Conservation (phyloP, 2,888 invertebrate species). For the Eilema depressum region DNA sequence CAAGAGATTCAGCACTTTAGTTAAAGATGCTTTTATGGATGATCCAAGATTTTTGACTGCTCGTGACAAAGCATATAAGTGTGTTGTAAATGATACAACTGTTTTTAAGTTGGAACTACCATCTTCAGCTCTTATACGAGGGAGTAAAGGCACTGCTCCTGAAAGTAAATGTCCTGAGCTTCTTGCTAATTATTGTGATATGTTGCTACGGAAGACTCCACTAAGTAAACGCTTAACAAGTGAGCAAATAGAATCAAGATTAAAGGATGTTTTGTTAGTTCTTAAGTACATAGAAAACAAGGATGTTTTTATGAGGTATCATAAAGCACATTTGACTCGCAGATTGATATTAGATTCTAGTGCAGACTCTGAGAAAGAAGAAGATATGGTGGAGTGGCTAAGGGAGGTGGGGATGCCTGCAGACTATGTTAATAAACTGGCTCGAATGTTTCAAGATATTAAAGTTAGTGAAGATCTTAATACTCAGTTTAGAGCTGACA, state of each 20-base stretch:
- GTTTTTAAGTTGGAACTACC: conserved; percentile 92
- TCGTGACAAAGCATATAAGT: conserved; percentile 98
- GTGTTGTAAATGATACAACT: conserved; percentile 98
- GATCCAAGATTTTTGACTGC: conserved; percentile 99
- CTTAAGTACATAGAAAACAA: conserved; percentile 99
- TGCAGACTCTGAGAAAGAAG: conserved; percentile 99
- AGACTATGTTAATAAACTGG: conserved; percentile 99
- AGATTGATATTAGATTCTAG: conserved; percentile 98
- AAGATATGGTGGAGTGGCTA: conserved; percentile 99
- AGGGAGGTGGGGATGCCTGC: conserved; percentile 99
- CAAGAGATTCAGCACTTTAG: conserved; percentile 95
- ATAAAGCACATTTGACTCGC: conserved; percentile 98
- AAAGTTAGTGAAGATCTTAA: conserved; percentile 99
- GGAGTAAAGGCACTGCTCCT: conserved; percentile 91
- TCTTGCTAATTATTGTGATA: conserved; percentile 99
- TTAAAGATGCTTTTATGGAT: conserved; percentile 97
- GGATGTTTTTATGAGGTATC: conserved; percentile 99
- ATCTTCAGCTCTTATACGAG: conserved; percentile 88
- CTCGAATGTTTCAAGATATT: conserved; percentile 99
- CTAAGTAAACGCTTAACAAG: conserved; percentile 98
- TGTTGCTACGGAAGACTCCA: conserved; percentile 98
- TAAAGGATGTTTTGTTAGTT: conserved; percentile 97
- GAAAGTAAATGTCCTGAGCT: conserved; percentile 99
- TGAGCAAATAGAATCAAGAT: conserved; percentile 97
- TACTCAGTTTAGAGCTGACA: conserved; percentile 95